Conservation (phyloP, 1,140 invertebrate species). For the Sipha flava region DNA sequence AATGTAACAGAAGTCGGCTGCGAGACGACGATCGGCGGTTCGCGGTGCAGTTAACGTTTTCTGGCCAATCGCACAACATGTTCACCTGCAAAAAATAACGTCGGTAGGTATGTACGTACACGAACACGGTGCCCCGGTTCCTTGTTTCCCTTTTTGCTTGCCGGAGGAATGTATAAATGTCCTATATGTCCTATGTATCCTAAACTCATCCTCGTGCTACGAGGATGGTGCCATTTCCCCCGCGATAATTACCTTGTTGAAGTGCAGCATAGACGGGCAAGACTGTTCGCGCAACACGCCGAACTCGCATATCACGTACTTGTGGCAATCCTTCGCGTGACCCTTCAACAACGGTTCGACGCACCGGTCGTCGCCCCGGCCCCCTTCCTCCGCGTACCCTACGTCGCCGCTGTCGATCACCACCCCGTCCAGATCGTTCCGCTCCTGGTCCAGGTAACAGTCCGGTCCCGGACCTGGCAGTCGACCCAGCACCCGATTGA, state of each 20-base stretch:
- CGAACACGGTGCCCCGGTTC: too few species aligned
- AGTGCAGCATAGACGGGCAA: constrained; percentile 63
- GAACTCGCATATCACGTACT: constrained; percentile 72
- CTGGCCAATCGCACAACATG: constrained; percentile 6
- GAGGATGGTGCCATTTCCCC: too few species aligned
- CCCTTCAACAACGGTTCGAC: constrained; percentile 41
- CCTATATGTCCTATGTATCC: too few species aligned
- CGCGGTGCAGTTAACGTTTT: background rate
- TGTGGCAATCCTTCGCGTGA: constrained; percentile 60
- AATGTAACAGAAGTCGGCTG: background rate
- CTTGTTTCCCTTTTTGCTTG: too few species aligned
- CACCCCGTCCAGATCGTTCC: background rate
- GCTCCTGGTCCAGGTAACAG: constrained; percentile 37
- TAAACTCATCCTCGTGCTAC: too few species aligned
- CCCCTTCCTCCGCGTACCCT: background rate
- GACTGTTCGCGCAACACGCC: constrained; percentile 54
- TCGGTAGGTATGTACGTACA: too few species aligned
- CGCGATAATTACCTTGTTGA: constrained; percentile 63
- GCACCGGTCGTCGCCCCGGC: background rate
- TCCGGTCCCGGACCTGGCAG: constrained; percentile 46
- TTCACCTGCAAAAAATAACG: background rate
- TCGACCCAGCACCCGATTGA: constrained; percentile 61
- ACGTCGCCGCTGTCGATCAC: background rate
- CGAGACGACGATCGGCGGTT: background rate
- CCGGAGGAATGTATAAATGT: too few species aligned